phyloP scores from a whole-genome alignment of 2,113 vertebrate species.

The Falco punctatus region DNA sequence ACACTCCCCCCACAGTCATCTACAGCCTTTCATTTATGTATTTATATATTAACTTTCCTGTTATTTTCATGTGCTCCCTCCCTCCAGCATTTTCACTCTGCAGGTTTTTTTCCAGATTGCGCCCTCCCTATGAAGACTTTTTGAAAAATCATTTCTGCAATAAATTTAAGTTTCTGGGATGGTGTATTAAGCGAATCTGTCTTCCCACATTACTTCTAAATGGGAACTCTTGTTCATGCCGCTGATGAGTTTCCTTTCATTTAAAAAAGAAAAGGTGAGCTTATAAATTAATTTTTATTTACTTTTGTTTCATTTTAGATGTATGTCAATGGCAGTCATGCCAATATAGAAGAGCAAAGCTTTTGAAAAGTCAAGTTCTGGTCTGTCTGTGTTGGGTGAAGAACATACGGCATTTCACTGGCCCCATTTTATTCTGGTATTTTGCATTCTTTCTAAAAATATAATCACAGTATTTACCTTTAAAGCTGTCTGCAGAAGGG shows the following conservation, averaged over 20 bases:
- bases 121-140: not conserved
- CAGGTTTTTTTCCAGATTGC: not conserved
- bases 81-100: not conserved
- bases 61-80: not conserved
- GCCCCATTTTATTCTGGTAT: not conserved
- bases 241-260: not conserved
- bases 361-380: not conserved
- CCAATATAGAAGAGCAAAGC: not conserved
- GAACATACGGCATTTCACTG: not conserved
- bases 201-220: not conserved
- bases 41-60: not conserved
- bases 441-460: not conserved
- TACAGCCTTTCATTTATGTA: not conserved
- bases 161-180: not conserved
- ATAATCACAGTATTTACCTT: not conserved
- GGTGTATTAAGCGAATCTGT: not conserved
- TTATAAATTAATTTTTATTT: not conserved
- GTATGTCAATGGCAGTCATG: not conserved
- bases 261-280: not conserved
- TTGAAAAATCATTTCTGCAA: not conserved
- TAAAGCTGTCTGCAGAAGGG: not conserved
- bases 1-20: fast-evolving
- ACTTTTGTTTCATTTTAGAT: not conserved
- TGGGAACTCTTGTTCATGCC: not conserved
- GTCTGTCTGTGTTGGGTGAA: not conserved